Conservation (phyloP, 2,113 vertebrate species). For the Poeciliopsis turrubarensis region DNA sequence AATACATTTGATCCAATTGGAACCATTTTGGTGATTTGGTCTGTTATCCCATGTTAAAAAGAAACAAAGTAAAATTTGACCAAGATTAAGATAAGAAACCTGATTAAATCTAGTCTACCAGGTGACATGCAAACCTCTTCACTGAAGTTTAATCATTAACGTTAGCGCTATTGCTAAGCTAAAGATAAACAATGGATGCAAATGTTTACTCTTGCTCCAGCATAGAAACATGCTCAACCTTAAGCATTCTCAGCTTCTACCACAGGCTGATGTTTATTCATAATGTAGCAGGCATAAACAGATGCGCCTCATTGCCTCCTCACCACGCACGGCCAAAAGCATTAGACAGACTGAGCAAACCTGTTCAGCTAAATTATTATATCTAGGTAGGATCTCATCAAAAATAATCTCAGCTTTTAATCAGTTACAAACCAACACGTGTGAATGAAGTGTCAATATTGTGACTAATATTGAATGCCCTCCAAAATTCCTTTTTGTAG, state of each 20-base stretch:
- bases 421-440: too few relatives aligned
- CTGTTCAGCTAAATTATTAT: neutral
- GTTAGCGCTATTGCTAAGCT: neutral
- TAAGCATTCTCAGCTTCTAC: too few relatives aligned
- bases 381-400: neutral
- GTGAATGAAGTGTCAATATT: neutral
- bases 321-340: neutral
- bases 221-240: neutral
- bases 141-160: neutral
- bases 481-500: slow-evolving; percentile 14
- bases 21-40: neutral
- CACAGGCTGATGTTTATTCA: too few relatives aligned
- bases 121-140: too few relatives aligned
- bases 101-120: neutral
- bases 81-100: neutral
- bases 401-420: neutral
- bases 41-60: neutral
- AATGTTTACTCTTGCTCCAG: neutral
- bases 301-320: neutral
- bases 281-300: too few relatives aligned
- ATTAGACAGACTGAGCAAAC: neutral
- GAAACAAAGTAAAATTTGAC: neutral
- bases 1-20: too few relatives aligned
- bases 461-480: neutral
- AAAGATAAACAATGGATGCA: too few relatives aligned